Evolutionary conservation across 2,888 invertebrate genomes (phyloP), one percentile per base, ranked within the genome.

Genomic region (Hemistola chrysoprasaria): DNA sequence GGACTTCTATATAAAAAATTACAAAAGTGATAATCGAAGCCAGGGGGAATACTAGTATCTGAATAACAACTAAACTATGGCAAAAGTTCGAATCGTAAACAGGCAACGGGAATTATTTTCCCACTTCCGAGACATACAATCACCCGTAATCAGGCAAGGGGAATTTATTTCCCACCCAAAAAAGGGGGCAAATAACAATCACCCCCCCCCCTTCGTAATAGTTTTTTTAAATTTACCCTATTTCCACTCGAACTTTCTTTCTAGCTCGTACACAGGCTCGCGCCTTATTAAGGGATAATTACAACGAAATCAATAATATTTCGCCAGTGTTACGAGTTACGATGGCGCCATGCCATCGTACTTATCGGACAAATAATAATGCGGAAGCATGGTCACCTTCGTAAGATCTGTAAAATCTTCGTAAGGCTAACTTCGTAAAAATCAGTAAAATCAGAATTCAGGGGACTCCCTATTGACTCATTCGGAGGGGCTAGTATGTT

Each of bases 131-230:
- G 29, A 38, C 22, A 39, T 38, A 22, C 34, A 35, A 28, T 25
- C 23, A 30, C 9, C 28, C 34, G 22, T 31, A 36, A 49, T 36
- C 38, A 35, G 39, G 33, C 38, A 40, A 48, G 26, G 49, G 45
- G 49, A 45, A 42, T 39, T 34, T 40, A 43, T 40, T 49, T 49
- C 45, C 42, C 45, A 45, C 49, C 33, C 24, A 28, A 39, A 44
- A 44, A 30, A 30, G 9, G 10, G 30, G 22, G 30, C 20, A 22
- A 30, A 30, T 30, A 30, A 30, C 30, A 30, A 8, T 16, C n/a
- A n/a, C 11, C 30, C 31, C 26, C 31, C 23, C 42, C 39, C 29
- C 24, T 29, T 34, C 29, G n/a, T 11, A 31, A 11, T 23, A 23
- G 11, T 8, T 31, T 31, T 31, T 23, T 31, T 25, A 9, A 30